Evolutionary conservation across 2,797 vertebrate species (phyloP).

Genomic region (Schizothorax lantsangensis): DNA sequence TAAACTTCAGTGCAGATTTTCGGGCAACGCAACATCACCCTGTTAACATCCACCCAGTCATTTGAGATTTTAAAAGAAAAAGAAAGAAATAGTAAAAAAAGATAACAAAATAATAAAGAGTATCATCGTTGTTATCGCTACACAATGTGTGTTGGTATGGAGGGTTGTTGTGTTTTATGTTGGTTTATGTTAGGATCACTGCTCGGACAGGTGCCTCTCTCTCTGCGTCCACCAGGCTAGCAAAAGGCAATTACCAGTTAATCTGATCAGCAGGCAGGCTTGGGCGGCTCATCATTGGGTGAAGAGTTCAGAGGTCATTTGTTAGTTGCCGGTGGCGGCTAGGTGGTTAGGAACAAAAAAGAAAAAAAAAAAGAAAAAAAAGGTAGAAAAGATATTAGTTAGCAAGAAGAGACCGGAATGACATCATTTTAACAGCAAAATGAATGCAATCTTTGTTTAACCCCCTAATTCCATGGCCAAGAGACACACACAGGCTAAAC

Average conservation of each 20-base stretch:
- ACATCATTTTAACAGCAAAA: slow-evolving; percentile 89
- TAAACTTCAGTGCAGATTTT: slow-evolving; percentile 98
- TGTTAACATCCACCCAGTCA: slow-evolving; percentile 86
- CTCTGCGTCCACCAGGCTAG: slow-evolving; percentile 99
- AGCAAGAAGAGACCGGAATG: slow-evolving; percentile 92
- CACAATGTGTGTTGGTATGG: slow-evolving; percentile 81
- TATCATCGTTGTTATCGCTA: slow-evolving; percentile 71
- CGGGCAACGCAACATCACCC: slow-evolving; percentile 81
- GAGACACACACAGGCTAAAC: slow-evolving; percentile 72
- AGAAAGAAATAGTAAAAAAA: slow-evolving; percentile 73
- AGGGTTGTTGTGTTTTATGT: slow-evolving; percentile 78
- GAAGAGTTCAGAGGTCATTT: slow-evolving; percentile 99
- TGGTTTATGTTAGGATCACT: slow-evolving; percentile 82
- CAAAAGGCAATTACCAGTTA: slow-evolving; percentile 99
- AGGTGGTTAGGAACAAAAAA: slow-evolving; percentile 99
- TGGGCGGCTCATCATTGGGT: slow-evolving; percentile 99
- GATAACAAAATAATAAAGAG: slow-evolving; percentile 71
- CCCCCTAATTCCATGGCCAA: slow-evolving; percentile 64
- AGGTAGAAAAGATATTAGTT: slow-evolving; percentile 99
- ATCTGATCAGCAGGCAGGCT: slow-evolving; percentile 99
- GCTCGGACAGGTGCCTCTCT: slow-evolving; percentile 92
- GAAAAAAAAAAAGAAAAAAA: slow-evolving; percentile 90
- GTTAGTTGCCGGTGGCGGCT: slow-evolving; percentile 99
- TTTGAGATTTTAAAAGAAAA: slow-evolving; percentile 78
- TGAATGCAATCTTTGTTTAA: slow-evolving; percentile 80